Base-by-base conservation (phyloP, 2,888 invertebrate genomes). In the Parnassius smintheus region DNA sequence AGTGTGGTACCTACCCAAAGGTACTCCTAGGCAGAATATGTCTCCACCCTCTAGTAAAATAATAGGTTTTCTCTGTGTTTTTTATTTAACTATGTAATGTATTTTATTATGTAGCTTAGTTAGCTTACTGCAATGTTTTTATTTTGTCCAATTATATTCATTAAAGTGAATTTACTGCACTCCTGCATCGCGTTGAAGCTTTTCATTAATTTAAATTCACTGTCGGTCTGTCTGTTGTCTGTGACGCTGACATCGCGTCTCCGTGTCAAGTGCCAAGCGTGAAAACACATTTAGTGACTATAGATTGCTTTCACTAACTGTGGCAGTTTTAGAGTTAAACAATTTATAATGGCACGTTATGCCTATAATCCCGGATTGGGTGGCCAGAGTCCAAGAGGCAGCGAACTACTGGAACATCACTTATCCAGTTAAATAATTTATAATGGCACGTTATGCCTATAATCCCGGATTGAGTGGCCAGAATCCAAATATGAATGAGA, bases 151-250 rank as follows among this genome's bases (percentile, higher is more conserved):
- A 61, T n/a, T 45, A 52, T 52, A 13, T 51, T 45, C 46, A 46
- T 51, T 2, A 25, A 51, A 22, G 18, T 41, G 49, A 11, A 55
- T 51, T 45, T 45, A 61, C 13, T 35, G 56, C 48, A 18, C 44
- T 1, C 1, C 44, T 46, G 53, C 8, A 25, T n/a, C 22, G 45
- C 50, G 57, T 11, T 57, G 48, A 56, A 60, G 53, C 52, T 45
- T 46, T 59, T 62, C 55, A 63, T 63, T 59, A 63, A 63, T 63
- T 63, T 59, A 63, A 63, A 50, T 63, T 55, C 62, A 45, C 50
- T 55, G 59, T 59, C 62, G 59, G 54, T 58, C 58, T 58, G 50
- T 56, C 56, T 56, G 2, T 25, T 25, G 57, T 54, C 62, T 62
- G 62, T 58, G 62, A 63, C 59, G 59, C 22, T 42, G 55, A 63